Evolutionary conservation across 2,888 invertebrate genomes (phyloP).

Genomic region (Thecophora atra): DNA sequence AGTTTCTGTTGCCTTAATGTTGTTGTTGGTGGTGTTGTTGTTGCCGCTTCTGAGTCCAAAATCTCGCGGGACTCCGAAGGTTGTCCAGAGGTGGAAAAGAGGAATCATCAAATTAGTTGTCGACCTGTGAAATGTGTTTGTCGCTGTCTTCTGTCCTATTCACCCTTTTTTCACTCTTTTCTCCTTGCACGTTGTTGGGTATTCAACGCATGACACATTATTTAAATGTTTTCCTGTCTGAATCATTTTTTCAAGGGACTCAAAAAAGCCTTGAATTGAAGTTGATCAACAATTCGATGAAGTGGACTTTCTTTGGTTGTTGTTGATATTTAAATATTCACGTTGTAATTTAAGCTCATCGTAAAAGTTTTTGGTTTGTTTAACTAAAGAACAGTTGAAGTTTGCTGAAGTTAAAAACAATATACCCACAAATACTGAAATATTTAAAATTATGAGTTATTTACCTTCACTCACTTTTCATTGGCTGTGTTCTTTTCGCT

Average conservation of each 20-base stretch:
- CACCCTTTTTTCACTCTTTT: background rate
- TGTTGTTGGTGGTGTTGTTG: no score
- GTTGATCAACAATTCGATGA: background rate
- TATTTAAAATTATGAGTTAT: no score
- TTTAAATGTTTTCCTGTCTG: background rate
- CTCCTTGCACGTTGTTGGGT: background rate
- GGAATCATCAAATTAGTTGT: slow-evolving; percentile 6
- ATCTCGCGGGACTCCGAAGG: background rate
- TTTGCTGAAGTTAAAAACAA: no score
- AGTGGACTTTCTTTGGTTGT: background rate
- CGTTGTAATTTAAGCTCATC: background rate
- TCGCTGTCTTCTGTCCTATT: background rate
- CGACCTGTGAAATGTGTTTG: background rate
- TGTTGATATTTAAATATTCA: background rate
- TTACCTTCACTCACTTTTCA: no score
- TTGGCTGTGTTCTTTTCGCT: no score
- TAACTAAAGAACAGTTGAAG: no score
- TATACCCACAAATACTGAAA: no score
- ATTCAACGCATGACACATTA: background rate
- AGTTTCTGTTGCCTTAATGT: no score
- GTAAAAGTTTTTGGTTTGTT: background rate
- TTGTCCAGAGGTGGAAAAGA: background rate
- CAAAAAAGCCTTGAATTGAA: background rate
- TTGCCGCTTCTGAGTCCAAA: background rate
- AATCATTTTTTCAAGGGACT: background rate